Evolutionary conservation across 2,888 invertebrate genomes (phyloP), one percentile per base, ranked within the genome.

Genomic region (Drosophila koepferae): DNA sequence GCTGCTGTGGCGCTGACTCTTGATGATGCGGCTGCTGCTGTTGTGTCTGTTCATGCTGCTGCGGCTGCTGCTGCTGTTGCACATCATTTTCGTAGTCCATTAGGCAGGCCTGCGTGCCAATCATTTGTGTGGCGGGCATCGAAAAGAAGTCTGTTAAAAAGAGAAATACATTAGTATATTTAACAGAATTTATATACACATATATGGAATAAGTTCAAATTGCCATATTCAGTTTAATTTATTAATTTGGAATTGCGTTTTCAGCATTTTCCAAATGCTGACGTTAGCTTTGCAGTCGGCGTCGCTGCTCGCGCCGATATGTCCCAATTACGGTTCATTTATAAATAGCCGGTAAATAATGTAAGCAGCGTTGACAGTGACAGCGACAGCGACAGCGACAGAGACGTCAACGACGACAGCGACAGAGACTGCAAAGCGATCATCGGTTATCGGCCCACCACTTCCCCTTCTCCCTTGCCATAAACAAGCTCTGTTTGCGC

Each of bases 71-170:
- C 1, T 18, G 31, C 2, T 49, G 81, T 63, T 82, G 81, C 72
- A 79, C 70, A 49, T 86, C 91, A 72, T 75, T 70, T 44, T 90
- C 89, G 31, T 79, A 81, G 28, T 91, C 91, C 91, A 91, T 91
- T 48, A 91, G 80, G 59, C 91, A 91, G 49, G 90, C 82, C 75
- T 91, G 91, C 59, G 92, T 91, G 51, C 90, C 91, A 77, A 91
- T 84, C 65, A 78, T 78, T 86, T 91, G 91, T 82, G 91, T 89
- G 48, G 91, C 81, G 72, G 91, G 91, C 77, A 91, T 69, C 20
- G 90, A 86, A 68, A 91, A 91, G 72, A 91, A 91, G 85, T 91
- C 91, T 91, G 74, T 14, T 81, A 72, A 28, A 28, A 51, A 9
- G 38, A 38, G 18, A 36, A 14, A 1, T 5, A 38, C 16, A 58